Conservation (phyloP, 2,113 vertebrate genomes). For the Pipra filicauda region DNA sequence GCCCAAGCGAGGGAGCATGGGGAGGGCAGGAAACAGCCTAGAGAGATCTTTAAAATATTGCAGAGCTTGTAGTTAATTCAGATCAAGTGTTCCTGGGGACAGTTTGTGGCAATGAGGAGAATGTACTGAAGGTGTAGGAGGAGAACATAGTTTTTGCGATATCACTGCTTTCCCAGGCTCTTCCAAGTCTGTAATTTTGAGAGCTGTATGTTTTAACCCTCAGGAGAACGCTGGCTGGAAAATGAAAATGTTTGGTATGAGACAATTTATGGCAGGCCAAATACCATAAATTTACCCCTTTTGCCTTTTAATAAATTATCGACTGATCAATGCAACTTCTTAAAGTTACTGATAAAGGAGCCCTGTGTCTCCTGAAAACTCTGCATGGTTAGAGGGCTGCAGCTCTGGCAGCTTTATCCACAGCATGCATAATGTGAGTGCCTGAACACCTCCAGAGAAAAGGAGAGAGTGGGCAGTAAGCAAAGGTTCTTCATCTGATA, state of each 20-base stretch:
- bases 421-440: background rate
- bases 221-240: background rate
- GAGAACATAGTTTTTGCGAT: background rate
- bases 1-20: background rate
- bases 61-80: constrained; percentile 41
- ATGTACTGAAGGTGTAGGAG: constrained; percentile 35
- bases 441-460: background rate
- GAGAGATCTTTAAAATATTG: constrained; percentile 33
- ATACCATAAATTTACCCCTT: background rate
- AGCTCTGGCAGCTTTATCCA: background rate
- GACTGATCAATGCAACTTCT: background rate
- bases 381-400: background rate
- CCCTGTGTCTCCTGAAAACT: background rate
- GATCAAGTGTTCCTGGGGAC: constrained; percentile 22
- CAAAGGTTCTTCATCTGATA: background rate
- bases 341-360: background rate
- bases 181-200: constrained; percentile 1
- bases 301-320: background rate
- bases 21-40: constrained; percentile 32
- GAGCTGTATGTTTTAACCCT: constrained; percentile 18
- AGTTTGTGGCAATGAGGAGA: constrained; percentile 42
- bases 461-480: background rate
- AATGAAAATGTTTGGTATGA: background rate
- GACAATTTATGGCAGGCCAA: constrained; percentile 19
- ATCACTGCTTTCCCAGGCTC: constrained; percentile 31